Evolutionary conservation across 2,888 invertebrate genomes (phyloP).

Genomic region (Entomobrya proxima): DNA sequence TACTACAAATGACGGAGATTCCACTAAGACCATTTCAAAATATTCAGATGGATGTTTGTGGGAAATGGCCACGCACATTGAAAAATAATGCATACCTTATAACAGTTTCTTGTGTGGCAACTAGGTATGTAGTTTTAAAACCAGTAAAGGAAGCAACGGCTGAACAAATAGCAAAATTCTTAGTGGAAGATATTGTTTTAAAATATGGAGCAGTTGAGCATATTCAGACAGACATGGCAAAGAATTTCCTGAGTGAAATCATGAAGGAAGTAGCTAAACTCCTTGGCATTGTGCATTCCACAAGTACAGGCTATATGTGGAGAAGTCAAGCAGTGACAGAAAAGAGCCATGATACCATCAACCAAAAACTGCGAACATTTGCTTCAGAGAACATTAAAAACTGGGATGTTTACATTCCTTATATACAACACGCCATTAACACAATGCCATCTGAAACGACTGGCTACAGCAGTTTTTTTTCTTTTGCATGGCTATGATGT

Average conservation of each 20-base stretch:
- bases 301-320: neutral
- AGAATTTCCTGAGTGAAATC: neutral
- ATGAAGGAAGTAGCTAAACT: neutral
- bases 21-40: neutral
- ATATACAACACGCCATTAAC: neutral
- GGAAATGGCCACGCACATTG: neutral
- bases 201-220: neutral
- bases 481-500: neutral
- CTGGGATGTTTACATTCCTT: neutral
- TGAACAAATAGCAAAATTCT: conserved; percentile 1
- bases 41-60: neutral
- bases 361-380: neutral
- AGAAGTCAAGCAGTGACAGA: neutral
- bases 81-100: neutral
- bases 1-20: neutral
- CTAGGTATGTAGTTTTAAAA: neutral
- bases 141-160: neutral
- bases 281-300: neutral
- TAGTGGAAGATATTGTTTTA: neutral
- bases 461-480: neutral
- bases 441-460: neutral
- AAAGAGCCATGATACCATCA: neutral
- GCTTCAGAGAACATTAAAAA: neutral
- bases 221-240: neutral
- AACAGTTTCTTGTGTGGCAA: neutral